Evolutionary conservation across 2,888 invertebrate genomes (phyloP), one percentile per base, ranked within the genome.

Genomic region (Meganola albula): DNA sequence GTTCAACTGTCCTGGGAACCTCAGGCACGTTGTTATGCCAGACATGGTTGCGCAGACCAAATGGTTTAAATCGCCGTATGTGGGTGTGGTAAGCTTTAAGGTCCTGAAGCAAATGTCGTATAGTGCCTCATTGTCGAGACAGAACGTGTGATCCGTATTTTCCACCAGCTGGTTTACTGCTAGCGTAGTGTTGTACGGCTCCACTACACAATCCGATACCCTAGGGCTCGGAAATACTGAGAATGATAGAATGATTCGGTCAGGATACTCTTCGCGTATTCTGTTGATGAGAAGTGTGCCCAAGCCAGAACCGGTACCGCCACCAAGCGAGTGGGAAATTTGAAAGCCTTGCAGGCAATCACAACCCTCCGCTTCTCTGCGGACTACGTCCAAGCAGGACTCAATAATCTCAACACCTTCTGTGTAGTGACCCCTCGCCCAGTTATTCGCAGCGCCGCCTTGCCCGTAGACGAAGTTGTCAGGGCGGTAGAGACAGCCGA

Each of bases 291-390:
- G 82, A 3, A 96, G 85, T 0, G 96, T 83, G 10, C 86, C 86
- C 12, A 87, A 59, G 1, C 86, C 86, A 1, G 86, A 74, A 4
- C 86, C 86, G n/a, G 86, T 86, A 27, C 86, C 86, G 12, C 86
- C 86, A 7, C 86, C 86, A 4, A 85, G 67, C 0, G 95, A 96
- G 63, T 95, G 94, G 2, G 93, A 90, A 50, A 94, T 70, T 66
- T 94, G 94, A 70, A 94, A 95, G 25, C 96, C 96, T 88, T 94
- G 93, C 14, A 93, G 87, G 54, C 97, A 97, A 71, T 98, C 98
- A 77, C 97, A 92, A 74, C 94, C 90, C 79, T 97, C 96, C 27
- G 92, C 93, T 74, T 95, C 94, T 65, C 93, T 92, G 35, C 95
- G 87, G 12, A 94, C 89, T 0, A 94, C 94, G 62, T 94, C 94